Evolutionary conservation across 2,797 vertebrate genomes (phyloP).

Genomic region (Lithobates sylvaticus): DNA sequence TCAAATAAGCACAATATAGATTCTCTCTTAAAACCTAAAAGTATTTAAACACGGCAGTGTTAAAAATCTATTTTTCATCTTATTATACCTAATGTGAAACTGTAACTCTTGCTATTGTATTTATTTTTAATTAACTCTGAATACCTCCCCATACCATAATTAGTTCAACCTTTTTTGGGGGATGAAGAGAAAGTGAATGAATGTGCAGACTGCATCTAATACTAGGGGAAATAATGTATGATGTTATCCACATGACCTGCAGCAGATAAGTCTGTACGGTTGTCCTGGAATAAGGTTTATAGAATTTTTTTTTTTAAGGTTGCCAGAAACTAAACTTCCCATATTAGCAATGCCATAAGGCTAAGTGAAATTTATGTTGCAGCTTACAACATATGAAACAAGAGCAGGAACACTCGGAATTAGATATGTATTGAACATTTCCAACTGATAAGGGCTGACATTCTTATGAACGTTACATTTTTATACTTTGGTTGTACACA

Average conservation of each 20-base stretch:
- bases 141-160: background rate
- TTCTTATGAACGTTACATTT: conserved; percentile 32
- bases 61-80: background rate
- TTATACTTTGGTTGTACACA: conserved; percentile 42
- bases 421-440: conserved; percentile 28
- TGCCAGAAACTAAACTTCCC: conserved; percentile 28
- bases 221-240: background rate
- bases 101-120: no score
- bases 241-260: background rate
- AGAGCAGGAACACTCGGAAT: conserved; percentile 30
- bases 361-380: conserved; percentile 25
- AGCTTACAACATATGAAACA: conserved; percentile 24
- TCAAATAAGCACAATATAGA: no score
- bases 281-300: background rate
- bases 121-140: background rate
- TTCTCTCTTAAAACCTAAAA: background rate
- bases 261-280: background rate
- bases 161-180: background rate
- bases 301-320: background rate
- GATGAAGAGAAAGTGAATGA: background rate
- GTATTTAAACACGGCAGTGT: background rate
- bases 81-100: no score
- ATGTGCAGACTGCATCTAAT: background rate
- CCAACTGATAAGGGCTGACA: conserved; percentile 46
- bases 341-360: conserved; percentile 33